Evolutionary conservation across 2,113 vertebrate species (phyloP).

Genomic region (Indicator maculatus): DNA sequence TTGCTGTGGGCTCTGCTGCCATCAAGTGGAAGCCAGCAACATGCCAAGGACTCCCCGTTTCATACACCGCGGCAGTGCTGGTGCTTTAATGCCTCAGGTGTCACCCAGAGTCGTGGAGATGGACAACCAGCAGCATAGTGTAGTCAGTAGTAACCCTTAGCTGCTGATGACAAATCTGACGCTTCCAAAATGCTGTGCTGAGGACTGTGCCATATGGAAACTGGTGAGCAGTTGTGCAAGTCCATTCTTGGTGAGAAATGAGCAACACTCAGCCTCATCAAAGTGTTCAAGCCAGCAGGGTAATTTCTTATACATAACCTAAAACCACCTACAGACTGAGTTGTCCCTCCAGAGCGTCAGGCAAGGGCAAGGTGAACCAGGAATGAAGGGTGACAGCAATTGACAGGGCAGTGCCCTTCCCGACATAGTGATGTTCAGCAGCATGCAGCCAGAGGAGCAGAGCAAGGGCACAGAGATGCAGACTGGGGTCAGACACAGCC

Average conservation of each 20-base stretch:
- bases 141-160: neutral
- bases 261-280: rapidly evolving
- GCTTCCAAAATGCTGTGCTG: neutral
- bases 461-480: too few relatives aligned
- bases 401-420: neutral
- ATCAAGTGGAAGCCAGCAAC: constrained; percentile 44
- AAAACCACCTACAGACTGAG: neutral
- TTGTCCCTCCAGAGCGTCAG: neutral
- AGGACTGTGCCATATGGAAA: neutral
- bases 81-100: rapidly evolving
- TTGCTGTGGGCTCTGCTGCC: constrained; percentile 66
- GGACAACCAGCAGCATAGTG: rapidly evolving
- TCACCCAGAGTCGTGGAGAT: rapidly evolving
- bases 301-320: neutral
- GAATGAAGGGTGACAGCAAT: rapidly evolving
- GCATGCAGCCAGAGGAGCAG: neutral
- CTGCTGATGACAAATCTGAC: neutral
- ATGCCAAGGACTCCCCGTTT: neutral
- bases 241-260: neutral
- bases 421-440: neutral
- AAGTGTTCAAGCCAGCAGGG: rapidly evolving
- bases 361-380: neutral
- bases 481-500: neutral
- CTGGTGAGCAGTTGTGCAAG: rapidly evolving
- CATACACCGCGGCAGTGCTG: rapidly evolving